phyloP scores from a whole-genome alignment of 1,140 invertebrate genomes.

The Temnothorax curvispinosus region DNA sequence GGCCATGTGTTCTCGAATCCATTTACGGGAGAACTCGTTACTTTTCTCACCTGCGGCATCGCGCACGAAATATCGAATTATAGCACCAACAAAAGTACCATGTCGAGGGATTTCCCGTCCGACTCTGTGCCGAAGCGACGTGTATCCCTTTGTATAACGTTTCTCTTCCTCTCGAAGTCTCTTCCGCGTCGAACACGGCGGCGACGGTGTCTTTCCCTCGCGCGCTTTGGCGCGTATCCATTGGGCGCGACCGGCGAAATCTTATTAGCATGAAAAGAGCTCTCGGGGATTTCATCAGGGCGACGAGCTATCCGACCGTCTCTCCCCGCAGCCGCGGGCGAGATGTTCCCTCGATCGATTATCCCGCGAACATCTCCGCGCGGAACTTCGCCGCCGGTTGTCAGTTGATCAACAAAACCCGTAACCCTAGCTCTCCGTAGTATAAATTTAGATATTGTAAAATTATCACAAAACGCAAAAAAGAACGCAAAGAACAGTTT shows the following conservation, averaged over 20 bases:
- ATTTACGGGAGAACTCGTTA: slow-evolving; percentile 19
- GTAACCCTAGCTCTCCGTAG: not conserved
- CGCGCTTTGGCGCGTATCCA: slow-evolving; percentile 50
- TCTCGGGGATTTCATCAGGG: slow-evolving; percentile 64
- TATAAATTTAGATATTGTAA: not conserved
- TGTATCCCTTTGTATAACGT: slow-evolving; percentile 31
- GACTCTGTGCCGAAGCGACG: not conserved
- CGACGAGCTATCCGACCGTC: slow-evolving; percentile 43
- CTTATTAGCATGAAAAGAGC: slow-evolving; percentile 72
- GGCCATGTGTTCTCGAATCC: not conserved
- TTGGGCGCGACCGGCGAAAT: slow-evolving; percentile 59
- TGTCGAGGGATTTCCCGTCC: not conserved
- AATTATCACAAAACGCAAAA: not conserved
- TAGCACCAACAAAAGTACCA: slow-evolving; percentile 40
- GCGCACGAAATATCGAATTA: slow-evolving; percentile 65
- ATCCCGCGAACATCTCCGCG: slow-evolving; percentile 30
- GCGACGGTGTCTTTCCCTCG: slow-evolving; percentile 29
- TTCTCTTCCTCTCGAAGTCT: slow-evolving; percentile 24
- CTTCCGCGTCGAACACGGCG: slow-evolving; percentile 17
- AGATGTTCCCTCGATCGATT: slow-evolving; percentile 57
- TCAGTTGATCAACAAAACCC: slow-evolving; percentile 21
- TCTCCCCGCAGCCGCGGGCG: not conserved
- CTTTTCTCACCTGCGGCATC: slow-evolving; percentile 26
- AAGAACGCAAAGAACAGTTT: no score
- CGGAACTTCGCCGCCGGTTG: slow-evolving; percentile 26